Percentiles rank a stretch among this genome's conserved stretches.
Conservation (phyloP, 1,140 invertebrate species). For the Achroia grisella region DNA sequence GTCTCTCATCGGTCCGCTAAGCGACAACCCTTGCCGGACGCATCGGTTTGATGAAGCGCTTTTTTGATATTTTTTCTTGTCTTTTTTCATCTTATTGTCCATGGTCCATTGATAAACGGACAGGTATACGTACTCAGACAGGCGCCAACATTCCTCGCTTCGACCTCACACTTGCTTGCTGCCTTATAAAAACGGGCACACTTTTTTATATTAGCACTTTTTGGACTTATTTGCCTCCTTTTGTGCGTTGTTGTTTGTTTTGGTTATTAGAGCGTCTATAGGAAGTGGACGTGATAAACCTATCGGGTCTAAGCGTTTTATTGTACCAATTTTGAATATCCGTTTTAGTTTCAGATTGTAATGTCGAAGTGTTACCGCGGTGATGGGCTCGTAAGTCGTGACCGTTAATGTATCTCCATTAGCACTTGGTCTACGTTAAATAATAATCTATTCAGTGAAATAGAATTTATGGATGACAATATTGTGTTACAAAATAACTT, state of each 20-base stretch:
- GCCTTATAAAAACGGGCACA: conserved; percentile 65
- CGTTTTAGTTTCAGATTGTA: conserved; percentile 44
- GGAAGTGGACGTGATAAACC: conserved; percentile 70
- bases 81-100: conserved; percentile 63
- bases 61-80: conserved; percentile 60
- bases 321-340: conserved; percentile 66
- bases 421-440: conserved; percentile 26
- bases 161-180: conserved; percentile 71
- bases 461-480: conserved; percentile 1
- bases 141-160: conserved; percentile 71
- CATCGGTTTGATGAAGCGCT: conserved; percentile 66
- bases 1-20: conserved; percentile 10
- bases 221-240: conserved; percentile 63
- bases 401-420: conserved; percentile 39
- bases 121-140: conserved; percentile 73
- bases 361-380: conserved; percentile 17
- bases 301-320: conserved; percentile 70
- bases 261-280: conserved; percentile 65
- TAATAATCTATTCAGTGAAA: conserved; percentile 11
- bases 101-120: conserved; percentile 71
- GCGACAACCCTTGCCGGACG: conserved; percentile 63
- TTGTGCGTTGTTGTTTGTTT: conserved; percentile 70
- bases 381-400: conserved; percentile 18
- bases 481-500: too few species aligned
- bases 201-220: conserved; percentile 70